Evolutionary conservation across 2,888 invertebrate genomes (phyloP), one percentile per base, ranked within the genome.

Genomic region (Orthosia gracilis): DNA sequence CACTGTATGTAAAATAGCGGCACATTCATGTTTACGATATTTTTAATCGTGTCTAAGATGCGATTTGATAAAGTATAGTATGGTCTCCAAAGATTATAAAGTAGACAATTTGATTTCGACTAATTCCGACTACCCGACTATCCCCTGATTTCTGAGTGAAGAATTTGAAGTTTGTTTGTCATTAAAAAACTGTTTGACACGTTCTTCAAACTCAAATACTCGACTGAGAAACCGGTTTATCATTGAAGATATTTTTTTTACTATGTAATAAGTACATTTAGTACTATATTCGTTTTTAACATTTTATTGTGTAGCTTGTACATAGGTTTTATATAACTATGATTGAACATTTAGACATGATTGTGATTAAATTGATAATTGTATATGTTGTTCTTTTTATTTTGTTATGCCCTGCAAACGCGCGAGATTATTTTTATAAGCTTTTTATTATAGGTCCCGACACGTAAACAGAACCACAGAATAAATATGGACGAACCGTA

Each of bases 361-460:
- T 80, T 91, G 89, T 91, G 88, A 91, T 90, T 91, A 91, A 90
- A 91, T 74, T 78, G 57, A 89, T 89, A 80, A 86, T 88, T 89
- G 87, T 88, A 81, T 83, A 82, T 58, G 47, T 67, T 75, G 73
- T 71, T 87, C 5, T 52, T 80, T 86, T 79, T 76, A 74, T 78
- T 82, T 76, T 61, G n/a, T n/a, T 7, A 17, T 1, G 0, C 31
- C 7, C 7, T 31, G 31, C 31, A 31, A 31, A 31, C 31, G 31
- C 0, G 31, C 5, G 31, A 7, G 5, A 31, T 31, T 31, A 3
- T 31, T 31, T 31, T 31, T 31, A 31, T 4, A 31, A 31, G 2
- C 31, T 31, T 31, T 31, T 31, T 31, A 31, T 31, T 31, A 31
- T 31, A 31, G 31, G 31, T 31, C 31, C 31, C 31, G 31, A 31